phyloP scores from a whole-genome alignment of 2,797 vertebrate genomes.

The Falco cherrug region DNA sequence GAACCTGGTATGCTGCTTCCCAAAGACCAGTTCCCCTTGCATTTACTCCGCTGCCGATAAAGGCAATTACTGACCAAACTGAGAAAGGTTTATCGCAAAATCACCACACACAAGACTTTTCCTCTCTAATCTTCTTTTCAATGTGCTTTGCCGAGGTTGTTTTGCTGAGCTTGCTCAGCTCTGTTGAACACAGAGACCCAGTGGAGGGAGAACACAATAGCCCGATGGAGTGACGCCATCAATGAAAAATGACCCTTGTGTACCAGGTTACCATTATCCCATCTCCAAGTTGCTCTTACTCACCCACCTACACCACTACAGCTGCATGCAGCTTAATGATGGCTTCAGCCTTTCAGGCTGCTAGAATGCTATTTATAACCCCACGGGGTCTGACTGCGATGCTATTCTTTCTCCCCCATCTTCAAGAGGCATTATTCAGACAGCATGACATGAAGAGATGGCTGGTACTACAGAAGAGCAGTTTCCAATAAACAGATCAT shows the following conservation, averaged over 20 bases:
- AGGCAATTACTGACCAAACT: background rate
- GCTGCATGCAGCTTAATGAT: slow-evolving; percentile 60
- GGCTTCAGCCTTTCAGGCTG: slow-evolving; percentile 28
- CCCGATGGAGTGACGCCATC: background rate
- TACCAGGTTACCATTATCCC: slow-evolving; percentile 59
- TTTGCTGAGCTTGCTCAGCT: background rate
- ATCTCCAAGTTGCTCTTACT: slow-evolving; percentile 7
- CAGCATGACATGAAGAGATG: slow-evolving; percentile 41
- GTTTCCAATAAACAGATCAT: slow-evolving; percentile 63
- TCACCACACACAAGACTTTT: background rate
- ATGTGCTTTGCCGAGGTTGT: background rate
- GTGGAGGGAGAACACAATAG: slow-evolving; percentile 29
- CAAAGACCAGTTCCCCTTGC: background rate
- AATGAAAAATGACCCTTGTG: slow-evolving; percentile 45
- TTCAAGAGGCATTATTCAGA: slow-evolving; percentile 53
- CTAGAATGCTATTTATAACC: slow-evolving; percentile 43
- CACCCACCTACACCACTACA: slow-evolving; percentile 53
- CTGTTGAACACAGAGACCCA: slow-evolving; percentile 22
- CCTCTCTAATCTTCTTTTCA: slow-evolving; percentile 32
- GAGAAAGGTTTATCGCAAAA: slow-evolving; percentile 19
- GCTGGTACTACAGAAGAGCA: slow-evolving; percentile 40
- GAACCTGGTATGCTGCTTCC: background rate
- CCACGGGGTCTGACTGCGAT: background rate
- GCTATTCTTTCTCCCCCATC: slow-evolving; percentile 30
- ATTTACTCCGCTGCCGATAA: background rate